Conservation (phyloP, 2,797 vertebrate genomes). For the Rhynchotus rufescens region DNA sequence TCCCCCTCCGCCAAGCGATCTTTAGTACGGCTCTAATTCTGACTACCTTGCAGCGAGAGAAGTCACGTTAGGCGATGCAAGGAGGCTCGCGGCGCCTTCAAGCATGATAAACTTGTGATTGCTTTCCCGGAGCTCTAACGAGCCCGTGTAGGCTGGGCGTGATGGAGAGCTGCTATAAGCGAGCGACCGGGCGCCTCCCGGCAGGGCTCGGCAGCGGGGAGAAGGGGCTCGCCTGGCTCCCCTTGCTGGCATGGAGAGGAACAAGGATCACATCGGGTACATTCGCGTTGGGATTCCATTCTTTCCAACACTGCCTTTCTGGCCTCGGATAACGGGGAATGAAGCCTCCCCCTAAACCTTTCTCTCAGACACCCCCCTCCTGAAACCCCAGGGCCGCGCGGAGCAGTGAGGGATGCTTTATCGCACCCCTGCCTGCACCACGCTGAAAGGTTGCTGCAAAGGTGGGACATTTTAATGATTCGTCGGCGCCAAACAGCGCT, state of each 20-base stretch:
- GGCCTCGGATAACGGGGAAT: neutral
- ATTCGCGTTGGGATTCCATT: neutral
- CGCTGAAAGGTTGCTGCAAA: conserved; percentile 57
- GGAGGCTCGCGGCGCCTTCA: conserved; percentile 74
- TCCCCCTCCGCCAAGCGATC: neutral
- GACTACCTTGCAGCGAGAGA: conserved; percentile 23
- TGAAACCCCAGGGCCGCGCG: neutral
- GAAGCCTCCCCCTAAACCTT: neutral
- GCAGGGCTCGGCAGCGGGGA: neutral
- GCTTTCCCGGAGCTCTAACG: conserved; percentile 75
- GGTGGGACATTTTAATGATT: conserved; percentile 65
- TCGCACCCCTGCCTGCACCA: conserved; percentile 35
- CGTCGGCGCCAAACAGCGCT: conserved; percentile 68
- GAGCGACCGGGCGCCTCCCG: neutral
- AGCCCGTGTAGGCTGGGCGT: conserved; percentile 52
- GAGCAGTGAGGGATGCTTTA: conserved; percentile 43
- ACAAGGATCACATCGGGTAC: neutral
- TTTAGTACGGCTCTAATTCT: conserved; percentile 66
- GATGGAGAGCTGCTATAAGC: conserved; percentile 14
- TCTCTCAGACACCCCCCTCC: neutral
- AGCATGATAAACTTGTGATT: conserved; percentile 79
- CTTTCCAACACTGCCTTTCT: neutral
- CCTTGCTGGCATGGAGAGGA: neutral
- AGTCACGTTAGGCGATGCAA: conserved; percentile 69
- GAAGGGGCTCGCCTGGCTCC: neutral